These are phyloP conservation scores for Meandrusa payeni DNA, from an alignment of 2,888 invertebrate species.

Conservation along the genomic window DNA sequence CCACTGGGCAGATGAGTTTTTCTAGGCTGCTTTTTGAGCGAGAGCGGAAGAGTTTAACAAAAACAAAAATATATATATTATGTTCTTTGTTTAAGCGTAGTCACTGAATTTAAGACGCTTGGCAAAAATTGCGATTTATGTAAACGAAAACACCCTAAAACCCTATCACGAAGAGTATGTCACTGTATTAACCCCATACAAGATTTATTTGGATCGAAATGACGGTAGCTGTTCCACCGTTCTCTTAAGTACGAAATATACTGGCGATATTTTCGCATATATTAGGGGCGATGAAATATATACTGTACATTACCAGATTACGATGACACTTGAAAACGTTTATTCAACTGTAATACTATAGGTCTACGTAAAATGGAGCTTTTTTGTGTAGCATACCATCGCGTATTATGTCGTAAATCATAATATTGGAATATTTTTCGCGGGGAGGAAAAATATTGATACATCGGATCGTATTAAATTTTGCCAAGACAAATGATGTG, in stretches of 20 bases:
- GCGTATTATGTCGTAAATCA: conserved; percentile 70
- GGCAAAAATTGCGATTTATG: too few relatives aligned
- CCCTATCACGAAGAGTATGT: conserved; percentile 47
- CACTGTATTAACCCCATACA: conserved; percentile 68
- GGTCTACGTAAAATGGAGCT: conserved; percentile 14
- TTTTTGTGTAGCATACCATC: conserved; percentile 42
- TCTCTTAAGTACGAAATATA: conserved; percentile 57
- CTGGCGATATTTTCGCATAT: conserved; percentile 74
- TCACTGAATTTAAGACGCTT: too few relatives aligned
- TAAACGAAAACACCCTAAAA: conserved; percentile 31
- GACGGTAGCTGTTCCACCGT: conserved; percentile 50
- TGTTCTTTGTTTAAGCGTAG: too few relatives aligned
- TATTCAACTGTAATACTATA: not conserved
- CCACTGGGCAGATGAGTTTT: too few relatives aligned
- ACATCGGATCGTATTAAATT: conserved; percentile 65
- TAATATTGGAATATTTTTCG: conserved; percentile 72
- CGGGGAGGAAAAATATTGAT: conserved; percentile 45
- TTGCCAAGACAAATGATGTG: conserved; percentile 70
- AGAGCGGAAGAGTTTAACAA: too few relatives aligned
- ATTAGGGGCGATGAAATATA: conserved; percentile 60
- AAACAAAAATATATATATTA: too few relatives aligned
- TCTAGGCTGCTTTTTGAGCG: too few relatives aligned
- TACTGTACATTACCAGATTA: conserved; percentile 49
- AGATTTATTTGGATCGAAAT: conserved; percentile 72
- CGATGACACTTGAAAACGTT: conserved; percentile 29